These are phyloP conservation scores for Drosophila prosaltans DNA, from an alignment of 1,140 invertebrate species.

Conservation along the genomic window DNA sequence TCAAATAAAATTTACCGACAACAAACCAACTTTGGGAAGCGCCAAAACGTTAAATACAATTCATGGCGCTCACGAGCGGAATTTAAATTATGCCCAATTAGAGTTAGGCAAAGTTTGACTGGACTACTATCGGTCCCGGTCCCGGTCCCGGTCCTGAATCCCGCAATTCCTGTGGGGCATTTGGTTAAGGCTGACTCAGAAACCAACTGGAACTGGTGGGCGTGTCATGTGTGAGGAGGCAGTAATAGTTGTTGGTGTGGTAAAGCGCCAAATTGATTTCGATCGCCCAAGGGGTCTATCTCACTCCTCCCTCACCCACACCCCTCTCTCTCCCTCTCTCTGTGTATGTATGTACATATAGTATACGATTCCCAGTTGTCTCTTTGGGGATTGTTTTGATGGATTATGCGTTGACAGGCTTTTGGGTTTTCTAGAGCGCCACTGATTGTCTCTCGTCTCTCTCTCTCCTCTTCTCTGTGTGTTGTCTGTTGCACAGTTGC, in stretches of 20 bases:
- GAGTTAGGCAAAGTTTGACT: slow-evolving; percentile 64
- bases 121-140: too few relatives aligned
- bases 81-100: slow-evolving; percentile 82
- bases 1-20: slow-evolving; percentile 79
- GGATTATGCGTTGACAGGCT: slow-evolving; percentile 79
- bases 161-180: slow-evolving; percentile 69
- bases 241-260: slow-evolving; percentile 60
- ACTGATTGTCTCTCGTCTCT: slow-evolving; percentile 70
- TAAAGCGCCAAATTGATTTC: slow-evolving; percentile 81
- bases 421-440: slow-evolving; percentile 64
- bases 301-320: neutral
- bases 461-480: slow-evolving; percentile 5
- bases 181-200: neutral
- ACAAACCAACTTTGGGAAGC: slow-evolving; percentile 72
- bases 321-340: slow-evolving; percentile 5
- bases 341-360: slow-evolving; percentile 44
- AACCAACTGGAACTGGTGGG: slow-evolving; percentile 53
- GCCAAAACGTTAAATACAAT: slow-evolving; percentile 81
- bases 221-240: slow-evolving; percentile 66
- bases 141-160: slow-evolving; percentile 17
- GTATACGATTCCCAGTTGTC: slow-evolving; percentile 45
- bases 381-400: slow-evolving; percentile 53
- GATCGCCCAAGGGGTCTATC: slow-evolving; percentile 68
- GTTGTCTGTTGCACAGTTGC: slow-evolving; percentile 21
- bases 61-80: slow-evolving; percentile 80